Conservation (phyloP, 2,113 vertebrate species). For the Ciconia stormi region DNA sequence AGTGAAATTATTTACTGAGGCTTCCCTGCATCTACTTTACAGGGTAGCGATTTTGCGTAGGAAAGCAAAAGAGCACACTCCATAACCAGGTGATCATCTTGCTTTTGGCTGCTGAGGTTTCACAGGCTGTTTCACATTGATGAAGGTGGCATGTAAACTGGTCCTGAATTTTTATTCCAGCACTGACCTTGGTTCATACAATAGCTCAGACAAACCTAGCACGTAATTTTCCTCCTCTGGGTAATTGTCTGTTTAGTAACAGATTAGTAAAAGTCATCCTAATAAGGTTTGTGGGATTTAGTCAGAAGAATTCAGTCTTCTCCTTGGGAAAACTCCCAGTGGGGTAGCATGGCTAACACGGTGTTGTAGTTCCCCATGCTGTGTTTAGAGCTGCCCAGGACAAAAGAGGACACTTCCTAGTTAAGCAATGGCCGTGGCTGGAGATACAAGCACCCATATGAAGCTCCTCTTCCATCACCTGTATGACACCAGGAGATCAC, state of each 20-base stretch:
- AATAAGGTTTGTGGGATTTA: neutral
- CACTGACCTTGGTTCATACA: neutral
- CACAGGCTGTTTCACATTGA: neutral
- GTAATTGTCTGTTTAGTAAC: neutral
- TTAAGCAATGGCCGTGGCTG: neutral
- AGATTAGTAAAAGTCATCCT: neutral
- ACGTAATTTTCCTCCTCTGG: neutral
- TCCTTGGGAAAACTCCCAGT: neutral
- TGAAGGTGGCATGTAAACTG: neutral
- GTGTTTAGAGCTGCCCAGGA: neutral
- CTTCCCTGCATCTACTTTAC: neutral
- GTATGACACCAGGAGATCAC: neutral
- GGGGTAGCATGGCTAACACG: fast-evolving
- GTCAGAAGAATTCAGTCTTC: neutral
- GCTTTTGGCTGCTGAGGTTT: neutral
- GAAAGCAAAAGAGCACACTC: neutral
- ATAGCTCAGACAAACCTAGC: neutral
- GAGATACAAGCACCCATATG: fast-evolving
- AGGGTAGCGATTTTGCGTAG: neutral
- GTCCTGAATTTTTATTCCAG: neutral
- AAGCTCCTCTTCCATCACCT: neutral
- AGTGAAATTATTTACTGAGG: neutral
- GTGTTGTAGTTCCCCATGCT: neutral
- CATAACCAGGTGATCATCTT: neutral
- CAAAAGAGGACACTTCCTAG: neutral